Percentiles rank a stretch among this genome's conserved stretches.
Conservation (phyloP, 2,113 vertebrate genomes). For the Grallaria varia region DNA sequence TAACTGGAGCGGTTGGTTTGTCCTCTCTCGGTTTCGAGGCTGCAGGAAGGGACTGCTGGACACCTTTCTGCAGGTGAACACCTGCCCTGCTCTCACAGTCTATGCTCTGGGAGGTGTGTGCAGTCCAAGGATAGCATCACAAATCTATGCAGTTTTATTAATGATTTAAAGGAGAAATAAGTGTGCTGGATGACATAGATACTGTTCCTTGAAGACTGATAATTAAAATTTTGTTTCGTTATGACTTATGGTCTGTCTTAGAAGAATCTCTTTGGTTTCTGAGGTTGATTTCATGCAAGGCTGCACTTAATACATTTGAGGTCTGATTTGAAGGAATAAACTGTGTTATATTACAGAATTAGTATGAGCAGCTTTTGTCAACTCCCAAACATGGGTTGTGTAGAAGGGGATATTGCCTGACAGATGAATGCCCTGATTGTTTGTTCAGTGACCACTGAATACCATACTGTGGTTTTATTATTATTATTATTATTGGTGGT, state of each 20-base stretch:
- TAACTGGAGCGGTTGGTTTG: fast-evolving
- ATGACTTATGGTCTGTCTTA: neutral
- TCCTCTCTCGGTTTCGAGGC: neutral
- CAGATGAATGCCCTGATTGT: neutral
- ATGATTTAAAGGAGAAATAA: neutral
- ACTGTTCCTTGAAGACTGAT: neutral
- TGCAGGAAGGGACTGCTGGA: neutral
- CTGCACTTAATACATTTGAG: neutral
- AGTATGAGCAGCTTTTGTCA: neutral
- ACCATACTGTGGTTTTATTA: neutral
- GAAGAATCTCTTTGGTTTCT: neutral
- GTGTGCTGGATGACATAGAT: neutral
- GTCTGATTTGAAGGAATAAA: neutral
- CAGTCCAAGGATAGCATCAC: neutral
- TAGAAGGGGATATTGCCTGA: neutral
- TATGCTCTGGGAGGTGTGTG: neutral
- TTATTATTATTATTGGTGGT: neutral
- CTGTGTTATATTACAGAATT: neutral
- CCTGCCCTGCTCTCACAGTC: neutral
- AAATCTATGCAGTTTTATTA: neutral
- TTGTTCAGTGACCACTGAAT: neutral
- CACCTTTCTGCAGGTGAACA: neutral
- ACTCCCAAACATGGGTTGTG: neutral
- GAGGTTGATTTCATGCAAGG: neutral
- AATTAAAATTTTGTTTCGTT: neutral